Conservation (phyloP, 1,140 invertebrate species). For the Zaprionus gabonicus region DNA sequence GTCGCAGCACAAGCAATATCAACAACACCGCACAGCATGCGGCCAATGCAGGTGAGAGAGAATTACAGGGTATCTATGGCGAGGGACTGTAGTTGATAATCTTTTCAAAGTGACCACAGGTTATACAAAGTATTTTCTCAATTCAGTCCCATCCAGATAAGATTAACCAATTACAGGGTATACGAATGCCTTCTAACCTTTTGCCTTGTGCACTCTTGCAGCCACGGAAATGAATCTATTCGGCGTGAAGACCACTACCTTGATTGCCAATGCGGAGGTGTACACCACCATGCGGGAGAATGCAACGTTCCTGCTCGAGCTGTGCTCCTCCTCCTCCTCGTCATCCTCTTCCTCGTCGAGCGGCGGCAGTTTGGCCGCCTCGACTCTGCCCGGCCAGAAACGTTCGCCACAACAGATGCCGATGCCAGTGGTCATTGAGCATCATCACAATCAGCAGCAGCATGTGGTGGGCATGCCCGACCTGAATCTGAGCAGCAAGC, state of each 20-base stretch:
- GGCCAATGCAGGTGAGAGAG: constrained; percentile 36
- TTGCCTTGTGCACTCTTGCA: constrained; percentile 31
- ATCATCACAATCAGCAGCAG: constrained; percentile 72
- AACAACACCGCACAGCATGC: constrained; percentile 61
- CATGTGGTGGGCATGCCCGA: constrained; percentile 58
- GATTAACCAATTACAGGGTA: no score
- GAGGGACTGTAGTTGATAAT: no score
- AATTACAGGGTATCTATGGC: not conserved
- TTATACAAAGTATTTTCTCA: no score
- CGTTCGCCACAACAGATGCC: constrained; percentile 85
- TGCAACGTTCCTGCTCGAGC: constrained; percentile 96
- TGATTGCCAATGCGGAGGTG: constrained; percentile 82
- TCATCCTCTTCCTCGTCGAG: constrained; percentile 42
- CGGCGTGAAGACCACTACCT: constrained; percentile 73
- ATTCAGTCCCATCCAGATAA: no score
- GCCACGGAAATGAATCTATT: constrained; percentile 77
- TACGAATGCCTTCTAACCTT: not conserved
- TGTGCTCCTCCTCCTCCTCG: constrained; percentile 84
- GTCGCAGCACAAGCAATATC: constrained; percentile 83
- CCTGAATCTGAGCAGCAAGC: constrained; percentile 61
- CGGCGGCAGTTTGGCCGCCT: not conserved
- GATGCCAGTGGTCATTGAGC: constrained; percentile 87
- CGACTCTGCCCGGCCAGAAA: constrained; percentile 29
- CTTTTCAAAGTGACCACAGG: no score
- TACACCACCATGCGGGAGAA: constrained; percentile 92